A percentile compares a stretch with the other conserved stretches of the same genome.
Conservation (phyloP, 2,888 invertebrate genomes). For the Deilephila elpenor region DNA sequence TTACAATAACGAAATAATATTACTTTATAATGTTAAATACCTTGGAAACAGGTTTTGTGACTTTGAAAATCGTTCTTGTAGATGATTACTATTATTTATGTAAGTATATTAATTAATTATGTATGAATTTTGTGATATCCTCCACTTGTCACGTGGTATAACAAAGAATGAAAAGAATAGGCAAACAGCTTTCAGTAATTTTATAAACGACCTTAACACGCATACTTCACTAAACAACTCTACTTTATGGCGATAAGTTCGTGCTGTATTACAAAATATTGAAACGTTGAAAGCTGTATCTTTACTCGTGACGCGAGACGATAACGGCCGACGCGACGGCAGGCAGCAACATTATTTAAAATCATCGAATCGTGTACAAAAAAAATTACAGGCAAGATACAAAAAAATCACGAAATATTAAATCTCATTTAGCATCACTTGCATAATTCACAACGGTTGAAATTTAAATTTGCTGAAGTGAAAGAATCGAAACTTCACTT, state of each 20-base stretch:
- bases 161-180: neutral
- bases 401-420: neutral
- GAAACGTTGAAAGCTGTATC: constrained; percentile 27
- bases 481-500: constrained; percentile 55
- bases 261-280: constrained; percentile 49
- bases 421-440: constrained; percentile 19
- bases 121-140: neutral
- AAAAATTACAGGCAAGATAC: neutral
- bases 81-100: neutral
- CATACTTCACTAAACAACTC: constrained; percentile 12
- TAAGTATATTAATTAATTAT: neutral
- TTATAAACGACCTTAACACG: constrained; percentile 10
- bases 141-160: neutral
- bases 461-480: constrained; percentile 44
- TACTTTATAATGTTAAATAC: constrained; percentile 3
- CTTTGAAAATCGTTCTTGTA: neutral
- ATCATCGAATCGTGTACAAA: neutral
- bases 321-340: neutral
- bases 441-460: constrained; percentile 31
- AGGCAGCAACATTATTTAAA: neutral
- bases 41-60: neutral
- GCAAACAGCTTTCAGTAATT: neutral
- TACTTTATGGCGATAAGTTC: constrained; percentile 43
- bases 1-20: constrained; percentile 7
- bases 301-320: neutral